Percentiles rank a stretch among this genome's conserved stretches.
Conservation (phyloP, 1,140 invertebrate species). For the Drosophila kepulauana region DNA sequence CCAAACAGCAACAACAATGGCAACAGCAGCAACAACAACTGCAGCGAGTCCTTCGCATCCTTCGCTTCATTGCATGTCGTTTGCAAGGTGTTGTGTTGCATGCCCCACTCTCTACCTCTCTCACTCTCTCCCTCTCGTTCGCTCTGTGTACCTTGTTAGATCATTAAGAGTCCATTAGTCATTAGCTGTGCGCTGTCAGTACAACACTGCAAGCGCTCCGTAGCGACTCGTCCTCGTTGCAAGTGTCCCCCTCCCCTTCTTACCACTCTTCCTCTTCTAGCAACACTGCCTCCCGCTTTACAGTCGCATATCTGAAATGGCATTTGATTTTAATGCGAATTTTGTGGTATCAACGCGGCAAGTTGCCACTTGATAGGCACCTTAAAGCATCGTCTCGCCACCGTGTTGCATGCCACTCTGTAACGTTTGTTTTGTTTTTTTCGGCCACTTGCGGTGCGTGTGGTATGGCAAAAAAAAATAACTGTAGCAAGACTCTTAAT, state of each 20-base stretch:
- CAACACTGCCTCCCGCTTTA: background rate
- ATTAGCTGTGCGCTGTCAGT: slow-evolving; percentile 64
- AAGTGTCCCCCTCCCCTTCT: background rate
- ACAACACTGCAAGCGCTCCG: background rate
- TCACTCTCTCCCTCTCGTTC: background rate
- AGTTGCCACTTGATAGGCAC: slow-evolving; percentile 39
- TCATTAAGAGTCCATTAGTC: slow-evolving; percentile 82
- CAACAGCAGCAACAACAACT: slow-evolving; percentile 14
- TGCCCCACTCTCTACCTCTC: slow-evolving; percentile 3
- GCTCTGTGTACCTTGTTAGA: slow-evolving; percentile 70
- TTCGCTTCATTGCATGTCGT: slow-evolving; percentile 62
- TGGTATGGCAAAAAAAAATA: slow-evolving; percentile 7
- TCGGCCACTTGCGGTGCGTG: slow-evolving; percentile 6
- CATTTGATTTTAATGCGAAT: slow-evolving; percentile 80
- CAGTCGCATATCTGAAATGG: slow-evolving; percentile 59
- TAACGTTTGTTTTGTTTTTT: background rate
- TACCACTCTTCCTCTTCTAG: background rate
- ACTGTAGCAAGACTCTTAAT: slow-evolving; percentile 43
- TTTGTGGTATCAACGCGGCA: slow-evolving; percentile 34
- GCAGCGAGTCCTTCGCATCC: slow-evolving; percentile 52
- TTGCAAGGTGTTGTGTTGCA: slow-evolving; percentile 61
- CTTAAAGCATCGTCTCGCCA: slow-evolving; percentile 8
- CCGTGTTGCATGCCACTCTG: slow-evolving; percentile 1
- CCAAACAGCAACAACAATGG: slow-evolving; percentile 39
- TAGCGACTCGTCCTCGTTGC: slow-evolving; percentile 12